phyloP scores from a whole-genome alignment of 2,113 vertebrate species.

The Tychaedon coryphoeus region DNA sequence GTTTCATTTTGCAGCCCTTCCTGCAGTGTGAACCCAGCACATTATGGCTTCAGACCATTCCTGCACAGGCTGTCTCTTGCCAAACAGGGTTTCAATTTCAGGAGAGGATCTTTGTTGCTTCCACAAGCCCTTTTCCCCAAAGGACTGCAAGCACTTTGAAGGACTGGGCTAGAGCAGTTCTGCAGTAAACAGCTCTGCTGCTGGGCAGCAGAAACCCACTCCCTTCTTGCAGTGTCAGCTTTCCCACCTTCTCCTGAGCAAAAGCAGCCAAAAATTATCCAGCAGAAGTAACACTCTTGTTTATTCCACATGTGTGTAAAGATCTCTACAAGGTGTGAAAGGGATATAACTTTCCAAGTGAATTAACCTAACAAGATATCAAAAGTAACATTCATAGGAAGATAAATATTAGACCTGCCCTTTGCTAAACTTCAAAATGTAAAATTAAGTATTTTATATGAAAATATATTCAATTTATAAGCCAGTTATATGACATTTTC shows the following conservation, averaged over 20 bases:
- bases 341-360: background rate
- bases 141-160: background rate
- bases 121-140: background rate
- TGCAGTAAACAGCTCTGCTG: background rate
- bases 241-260: background rate
- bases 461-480: background rate
- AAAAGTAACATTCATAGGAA: background rate
- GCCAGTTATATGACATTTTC: background rate
- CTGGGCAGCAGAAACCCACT: background rate
- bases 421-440: background rate
- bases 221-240: background rate
- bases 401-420: background rate
- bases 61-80: background rate
- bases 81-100: background rate
- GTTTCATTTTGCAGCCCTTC: background rate
- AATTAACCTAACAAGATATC: background rate
- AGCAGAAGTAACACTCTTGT: background rate
- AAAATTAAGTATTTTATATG: background rate
- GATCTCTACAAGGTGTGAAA: background rate
- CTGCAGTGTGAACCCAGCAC: background rate
- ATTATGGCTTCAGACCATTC: background rate
- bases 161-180: background rate
- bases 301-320: background rate
- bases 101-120: background rate
- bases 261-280: background rate